phyloP scores from a whole-genome alignment of 2,888 invertebrate species.

The Hypolimnas misippus region DNA sequence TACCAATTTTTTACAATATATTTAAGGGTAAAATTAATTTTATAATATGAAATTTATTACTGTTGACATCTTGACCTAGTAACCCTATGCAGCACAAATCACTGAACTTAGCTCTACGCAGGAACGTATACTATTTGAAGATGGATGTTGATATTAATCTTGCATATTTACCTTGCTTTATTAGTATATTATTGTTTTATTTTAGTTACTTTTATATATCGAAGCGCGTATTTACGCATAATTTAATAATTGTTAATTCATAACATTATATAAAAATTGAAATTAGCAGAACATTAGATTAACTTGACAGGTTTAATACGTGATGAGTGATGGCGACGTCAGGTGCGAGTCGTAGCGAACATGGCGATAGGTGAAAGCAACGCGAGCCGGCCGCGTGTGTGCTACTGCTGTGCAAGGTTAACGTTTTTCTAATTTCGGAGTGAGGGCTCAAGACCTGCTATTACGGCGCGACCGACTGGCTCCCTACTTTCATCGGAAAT shows the following conservation, averaged over 20 bases:
- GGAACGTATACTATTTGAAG: slow-evolving; percentile 70
- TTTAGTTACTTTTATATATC: too few relatives aligned
- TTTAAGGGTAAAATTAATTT: too few relatives aligned
- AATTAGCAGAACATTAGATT: not conserved
- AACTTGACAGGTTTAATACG: not conserved
- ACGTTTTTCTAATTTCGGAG: slow-evolving; percentile 78
- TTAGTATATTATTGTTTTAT: not conserved
- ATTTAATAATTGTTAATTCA: not conserved
- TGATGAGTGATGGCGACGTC: slow-evolving; percentile 23
- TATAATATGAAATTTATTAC: too few relatives aligned
- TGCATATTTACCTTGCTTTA: not conserved
- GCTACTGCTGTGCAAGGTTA: slow-evolving; percentile 74
- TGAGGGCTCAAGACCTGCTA: slow-evolving; percentile 64
- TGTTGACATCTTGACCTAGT: slow-evolving; percentile 62
- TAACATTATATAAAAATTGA: not conserved
- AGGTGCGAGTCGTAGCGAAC: slow-evolving; percentile 50
- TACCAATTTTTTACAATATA: too few relatives aligned
- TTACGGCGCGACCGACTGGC: slow-evolving; percentile 59
- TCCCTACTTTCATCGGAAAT: slow-evolving; percentile 74
- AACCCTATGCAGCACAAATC: slow-evolving; percentile 53
- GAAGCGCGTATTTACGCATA: not conserved
- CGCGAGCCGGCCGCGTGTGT: slow-evolving; percentile 64
- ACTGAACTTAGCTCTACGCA: slow-evolving; percentile 60
- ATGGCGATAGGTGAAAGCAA: slow-evolving; percentile 76
- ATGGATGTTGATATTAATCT: slow-evolving; percentile 55